Conservation (phyloP, 2,797 vertebrate species). For the Enteromius trimaculatus region DNA sequence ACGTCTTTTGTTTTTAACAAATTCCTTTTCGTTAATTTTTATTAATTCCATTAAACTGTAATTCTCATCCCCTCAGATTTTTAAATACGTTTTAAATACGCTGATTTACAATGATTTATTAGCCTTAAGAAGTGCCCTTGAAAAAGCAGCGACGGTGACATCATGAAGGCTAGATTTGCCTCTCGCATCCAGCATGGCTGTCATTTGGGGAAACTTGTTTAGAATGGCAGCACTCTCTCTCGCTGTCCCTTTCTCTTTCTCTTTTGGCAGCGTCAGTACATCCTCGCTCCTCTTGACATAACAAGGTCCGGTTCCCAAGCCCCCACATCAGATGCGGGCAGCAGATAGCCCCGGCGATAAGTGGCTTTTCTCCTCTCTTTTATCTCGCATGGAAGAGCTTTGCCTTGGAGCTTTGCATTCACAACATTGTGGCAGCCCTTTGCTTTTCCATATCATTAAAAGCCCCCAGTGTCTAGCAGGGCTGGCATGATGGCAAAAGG, state of each 20-base stretch:
- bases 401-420: slow-evolving; percentile 55
- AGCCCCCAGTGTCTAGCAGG: slow-evolving; percentile 50
- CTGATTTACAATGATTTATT: slow-evolving; percentile 12
- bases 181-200: slow-evolving; percentile 22
- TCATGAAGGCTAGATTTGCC: slow-evolving; percentile 41
- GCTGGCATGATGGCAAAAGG: slow-evolving; percentile 41
- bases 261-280: slow-evolving; percentile 53
- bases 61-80: background rate
- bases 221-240: slow-evolving; percentile 43
- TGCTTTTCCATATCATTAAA: slow-evolving; percentile 53
- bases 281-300: slow-evolving; percentile 58
- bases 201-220: slow-evolving; percentile 44
- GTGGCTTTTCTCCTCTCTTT: slow-evolving; percentile 59
- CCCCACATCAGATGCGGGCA: slow-evolving; percentile 58
- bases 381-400: slow-evolving; percentile 57
- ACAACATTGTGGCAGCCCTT: slow-evolving; percentile 49
- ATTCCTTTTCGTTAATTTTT: background rate
- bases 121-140: slow-evolving; percentile 23
- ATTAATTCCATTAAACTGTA: too few species aligned
- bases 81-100: background rate
- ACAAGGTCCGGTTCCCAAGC: slow-evolving; percentile 59
- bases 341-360: slow-evolving; percentile 58
- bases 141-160: slow-evolving; percentile 41
- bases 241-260: slow-evolving; percentile 31
- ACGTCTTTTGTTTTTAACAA: background rate